These are phyloP conservation scores for Liopterus haemorrhoidalis DNA, from an alignment of 2,888 invertebrate genomes.

Conservation along the genomic window DNA sequence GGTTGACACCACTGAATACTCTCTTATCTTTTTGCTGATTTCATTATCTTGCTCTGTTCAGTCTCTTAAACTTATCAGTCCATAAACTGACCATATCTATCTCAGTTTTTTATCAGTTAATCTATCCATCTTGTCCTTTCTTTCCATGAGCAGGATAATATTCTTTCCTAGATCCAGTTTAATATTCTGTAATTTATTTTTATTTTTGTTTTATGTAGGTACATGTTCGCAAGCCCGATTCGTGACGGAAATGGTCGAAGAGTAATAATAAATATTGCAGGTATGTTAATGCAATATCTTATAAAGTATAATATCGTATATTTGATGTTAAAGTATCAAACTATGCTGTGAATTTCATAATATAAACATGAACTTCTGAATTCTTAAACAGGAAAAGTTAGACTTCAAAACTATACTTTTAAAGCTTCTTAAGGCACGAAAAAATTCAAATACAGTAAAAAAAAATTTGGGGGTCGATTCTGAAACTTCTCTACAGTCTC, in stretches of 20 bases:
- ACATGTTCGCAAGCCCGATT: slow-evolving; percentile 68
- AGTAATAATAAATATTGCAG: slow-evolving; percentile 61
- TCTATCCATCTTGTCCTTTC: no score
- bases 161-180: slow-evolving; percentile 5
- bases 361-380: slow-evolving; percentile 1
- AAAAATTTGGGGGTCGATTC: no score
- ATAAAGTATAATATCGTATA: slow-evolving; percentile 11
- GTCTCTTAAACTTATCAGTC: no score
- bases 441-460: no score
- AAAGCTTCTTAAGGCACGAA: no score
- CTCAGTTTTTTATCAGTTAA: no score
- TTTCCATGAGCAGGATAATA: not conserved
- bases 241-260: slow-evolving; percentile 66
- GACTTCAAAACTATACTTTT: no score
- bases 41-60: no score
- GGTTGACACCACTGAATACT: no score
- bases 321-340: slow-evolving; percentile 8
- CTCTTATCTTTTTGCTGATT: no score
- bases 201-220: slow-evolving; percentile 48
- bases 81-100: no score
- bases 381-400: not conserved
- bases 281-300: slow-evolving; percentile 46
- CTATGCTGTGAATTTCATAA: not conserved
- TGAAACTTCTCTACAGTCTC: no score
- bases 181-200: slow-evolving; percentile 4